phyloP scores from a whole-genome alignment of 2,888 invertebrate species.

The Andrena bicolor region DNA sequence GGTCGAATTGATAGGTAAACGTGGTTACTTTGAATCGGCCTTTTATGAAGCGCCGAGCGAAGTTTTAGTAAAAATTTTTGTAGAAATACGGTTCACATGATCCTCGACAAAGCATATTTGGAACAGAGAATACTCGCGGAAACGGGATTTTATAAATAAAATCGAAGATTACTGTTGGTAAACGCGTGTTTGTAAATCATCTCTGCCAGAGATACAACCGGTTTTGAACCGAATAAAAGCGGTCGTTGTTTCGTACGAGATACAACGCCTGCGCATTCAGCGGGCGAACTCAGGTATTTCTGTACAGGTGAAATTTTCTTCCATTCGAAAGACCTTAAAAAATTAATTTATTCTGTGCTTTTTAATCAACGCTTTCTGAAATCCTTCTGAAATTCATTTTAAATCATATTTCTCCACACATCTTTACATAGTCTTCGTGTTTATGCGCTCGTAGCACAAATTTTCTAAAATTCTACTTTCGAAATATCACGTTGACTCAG shows the following conservation, averaged over 20 bases:
- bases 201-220: background rate
- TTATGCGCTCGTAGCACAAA: background rate
- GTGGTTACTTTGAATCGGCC: background rate
- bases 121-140: background rate
- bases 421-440: background rate
- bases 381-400: background rate
- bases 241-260: background rate
- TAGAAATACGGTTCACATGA: background rate
- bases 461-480: background rate
- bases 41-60: background rate
- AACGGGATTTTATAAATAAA: background rate
- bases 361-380: background rate
- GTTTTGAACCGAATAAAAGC: conserved; percentile 2
- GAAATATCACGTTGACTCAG: background rate
- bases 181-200: conserved; percentile 14
- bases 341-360: background rate
- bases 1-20: background rate
- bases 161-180: background rate
- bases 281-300: background rate
- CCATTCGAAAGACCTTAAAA: background rate
- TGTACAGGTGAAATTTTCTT: background rate
- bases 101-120: background rate
- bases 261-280: background rate
- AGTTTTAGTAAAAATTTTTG: background rate
- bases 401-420: background rate